Conservation (phyloP, 2,888 invertebrate species). For the Pterostichus madidus region DNA sequence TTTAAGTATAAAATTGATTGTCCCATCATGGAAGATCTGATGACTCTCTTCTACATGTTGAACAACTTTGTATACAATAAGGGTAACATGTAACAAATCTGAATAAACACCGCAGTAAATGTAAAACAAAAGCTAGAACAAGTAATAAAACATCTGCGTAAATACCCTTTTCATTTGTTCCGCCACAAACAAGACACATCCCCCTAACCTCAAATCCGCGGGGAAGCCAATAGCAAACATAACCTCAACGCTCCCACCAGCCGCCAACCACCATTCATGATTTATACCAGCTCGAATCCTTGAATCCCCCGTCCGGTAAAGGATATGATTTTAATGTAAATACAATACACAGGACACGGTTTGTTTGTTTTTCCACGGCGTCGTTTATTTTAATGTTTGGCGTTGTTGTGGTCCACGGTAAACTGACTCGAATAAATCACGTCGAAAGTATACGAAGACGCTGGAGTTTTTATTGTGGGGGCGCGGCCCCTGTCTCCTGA, state of each 20-base stretch:
- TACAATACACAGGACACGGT: neutral
- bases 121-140: conserved; percentile 1
- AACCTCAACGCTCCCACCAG: neutral
- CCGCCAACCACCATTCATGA: neutral
- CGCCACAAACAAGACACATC: neutral
- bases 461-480: too few relatives aligned
- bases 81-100: too few relatives aligned
- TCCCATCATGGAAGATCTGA: too few relatives aligned
- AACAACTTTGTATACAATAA: too few relatives aligned
- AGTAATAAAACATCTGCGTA: conserved; percentile 10
- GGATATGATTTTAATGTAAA: conserved; percentile 9
- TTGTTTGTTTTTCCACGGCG: conserved; percentile 1
- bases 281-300: neutral
- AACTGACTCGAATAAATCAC: neutral
- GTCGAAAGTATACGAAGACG: neutral
- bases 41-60: too few relatives aligned
- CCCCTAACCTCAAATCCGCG: conserved; percentile 5
- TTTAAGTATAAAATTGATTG: too few relatives aligned
- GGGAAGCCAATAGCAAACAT: neutral
- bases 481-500: too few relatives aligned
- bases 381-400: conserved; percentile 3
- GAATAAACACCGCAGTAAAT: too few relatives aligned
- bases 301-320: neutral
- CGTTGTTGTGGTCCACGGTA: conserved; percentile 1
- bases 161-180: conserved; percentile 12